Percentiles rank a stretch among this genome's conserved stretches.
phyloP scores from a whole-genome alignment of 2,888 invertebrate species.

The Drosophila diplacantha region DNA sequence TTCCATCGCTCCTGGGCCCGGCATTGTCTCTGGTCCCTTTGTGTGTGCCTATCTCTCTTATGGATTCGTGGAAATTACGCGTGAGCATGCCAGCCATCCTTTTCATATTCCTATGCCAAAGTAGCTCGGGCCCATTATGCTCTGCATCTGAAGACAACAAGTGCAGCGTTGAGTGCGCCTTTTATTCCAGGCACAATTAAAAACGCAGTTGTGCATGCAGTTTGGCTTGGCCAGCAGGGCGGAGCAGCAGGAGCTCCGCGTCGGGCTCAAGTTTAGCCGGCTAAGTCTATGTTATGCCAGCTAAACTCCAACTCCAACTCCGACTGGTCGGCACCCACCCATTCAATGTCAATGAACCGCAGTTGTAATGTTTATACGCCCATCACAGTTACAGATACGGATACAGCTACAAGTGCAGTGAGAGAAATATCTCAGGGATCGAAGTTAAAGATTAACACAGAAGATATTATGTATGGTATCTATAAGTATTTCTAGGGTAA shows the following conservation, averaged over 20 bases:
- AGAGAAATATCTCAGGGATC: not conserved
- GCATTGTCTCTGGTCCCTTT: constrained; percentile 53
- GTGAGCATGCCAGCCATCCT: constrained; percentile 44
- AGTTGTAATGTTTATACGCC: constrained; percentile 50
- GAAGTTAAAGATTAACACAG: too few relatives aligned
- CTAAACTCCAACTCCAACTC: constrained; percentile 19
- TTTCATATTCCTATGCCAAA: constrained; percentile 34
- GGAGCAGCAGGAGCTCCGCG: constrained; percentile 2
- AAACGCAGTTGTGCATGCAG: constrained; percentile 66
- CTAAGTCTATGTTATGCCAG: constrained; percentile 9
- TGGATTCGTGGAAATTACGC: constrained; percentile 66
- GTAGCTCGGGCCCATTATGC: constrained; percentile 51
- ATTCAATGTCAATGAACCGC: constrained; percentile 70
- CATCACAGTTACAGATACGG: constrained; percentile 33
- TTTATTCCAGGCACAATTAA: constrained; percentile 71
- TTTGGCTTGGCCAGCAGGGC: not conserved
- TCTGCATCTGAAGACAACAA: constrained; percentile 45
- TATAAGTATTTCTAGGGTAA: too few relatives aligned
- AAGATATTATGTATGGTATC: too few relatives aligned
- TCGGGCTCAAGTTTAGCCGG: constrained; percentile 35
- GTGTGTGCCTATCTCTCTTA: constrained; percentile 20
- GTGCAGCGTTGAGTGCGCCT: constrained; percentile 64
- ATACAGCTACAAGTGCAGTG: constrained; percentile 18
- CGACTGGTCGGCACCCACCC: constrained; percentile 43
- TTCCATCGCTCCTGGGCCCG: constrained; percentile 25